phyloP scores from a whole-genome alignment of 1,140 invertebrate genomes.

The Planococcus citri region DNA sequence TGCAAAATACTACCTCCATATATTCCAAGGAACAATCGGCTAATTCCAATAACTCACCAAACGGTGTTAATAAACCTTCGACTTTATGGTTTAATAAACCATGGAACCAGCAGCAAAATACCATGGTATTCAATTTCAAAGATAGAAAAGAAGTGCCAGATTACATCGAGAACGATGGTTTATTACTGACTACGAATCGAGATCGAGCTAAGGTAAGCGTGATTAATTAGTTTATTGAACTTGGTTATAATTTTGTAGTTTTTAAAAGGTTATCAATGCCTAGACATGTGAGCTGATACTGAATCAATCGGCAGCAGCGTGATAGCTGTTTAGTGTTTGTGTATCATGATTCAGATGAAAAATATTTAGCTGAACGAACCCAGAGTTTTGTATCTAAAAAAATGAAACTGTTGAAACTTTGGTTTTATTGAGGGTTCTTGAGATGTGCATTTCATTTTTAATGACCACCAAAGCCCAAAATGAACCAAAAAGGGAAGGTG shows the following conservation, averaged over 20 bases:
- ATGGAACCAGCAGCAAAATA: slow-evolving; percentile 45
- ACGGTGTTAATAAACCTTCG: neutral
- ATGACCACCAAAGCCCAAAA: too few species aligned
- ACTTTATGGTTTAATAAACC: slow-evolving; percentile 41
- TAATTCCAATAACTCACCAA: neutral
- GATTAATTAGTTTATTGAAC: slow-evolving; percentile 1
- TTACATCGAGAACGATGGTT: slow-evolving; percentile 79
- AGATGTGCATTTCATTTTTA: too few species aligned
- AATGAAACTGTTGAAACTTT: too few species aligned
- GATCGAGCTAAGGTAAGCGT: slow-evolving; percentile 16
- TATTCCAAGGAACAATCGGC: neutral
- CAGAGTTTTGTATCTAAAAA: too few species aligned
- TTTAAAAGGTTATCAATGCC: too few species aligned
- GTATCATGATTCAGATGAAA: too few species aligned
- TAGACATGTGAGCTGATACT: too few species aligned
- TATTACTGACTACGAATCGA: slow-evolving; percentile 40
- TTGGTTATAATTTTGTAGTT: neutral
- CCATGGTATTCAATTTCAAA: slow-evolving; percentile 78
- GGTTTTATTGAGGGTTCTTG: too few species aligned
- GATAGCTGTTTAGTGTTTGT: too few species aligned
- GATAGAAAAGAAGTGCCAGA: slow-evolving; percentile 69
- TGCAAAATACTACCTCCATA: neutral
- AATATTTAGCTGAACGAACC: too few species aligned
- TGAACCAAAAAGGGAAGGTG: too few species aligned
- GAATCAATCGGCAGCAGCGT: too few species aligned